Evolutionary conservation across 2,113 vertebrate genomes (phyloP).

Genomic region (Oncorhynchus masou): DNA sequence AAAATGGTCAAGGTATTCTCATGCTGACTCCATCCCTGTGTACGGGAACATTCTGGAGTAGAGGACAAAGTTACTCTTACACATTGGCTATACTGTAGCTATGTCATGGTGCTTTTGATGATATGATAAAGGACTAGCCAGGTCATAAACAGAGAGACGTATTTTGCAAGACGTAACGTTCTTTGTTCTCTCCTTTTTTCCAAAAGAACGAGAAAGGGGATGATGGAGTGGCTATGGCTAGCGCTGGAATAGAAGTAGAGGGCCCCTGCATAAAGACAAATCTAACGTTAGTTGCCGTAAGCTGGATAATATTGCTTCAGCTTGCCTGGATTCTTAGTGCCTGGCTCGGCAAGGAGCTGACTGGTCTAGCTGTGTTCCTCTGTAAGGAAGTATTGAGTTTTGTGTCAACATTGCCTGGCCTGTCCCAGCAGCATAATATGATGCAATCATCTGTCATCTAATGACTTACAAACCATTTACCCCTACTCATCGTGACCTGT

Average conservation of each 20-base stretch:
- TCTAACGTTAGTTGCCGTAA: slow-evolving; percentile 64
- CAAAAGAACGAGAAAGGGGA: slow-evolving; percentile 35
- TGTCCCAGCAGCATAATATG: slow-evolving; percentile 69
- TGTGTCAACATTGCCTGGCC: slow-evolving; percentile 72
- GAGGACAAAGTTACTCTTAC: neutral
- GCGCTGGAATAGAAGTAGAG: slow-evolving; percentile 43
- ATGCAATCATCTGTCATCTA: slow-evolving; percentile 73
- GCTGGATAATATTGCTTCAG: slow-evolving; percentile 67
- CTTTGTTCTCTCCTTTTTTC: slow-evolving; percentile 29
- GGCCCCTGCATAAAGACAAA: slow-evolving; percentile 56
- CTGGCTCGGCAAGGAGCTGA: neutral
- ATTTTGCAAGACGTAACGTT: neutral
- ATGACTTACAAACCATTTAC: slow-evolving; percentile 32
- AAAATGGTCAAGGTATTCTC: slow-evolving; percentile 17
- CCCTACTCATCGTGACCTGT: slow-evolving; percentile 25
- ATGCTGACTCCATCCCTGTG: no score
- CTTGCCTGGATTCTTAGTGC: slow-evolving; percentile 58
- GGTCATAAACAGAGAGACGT: neutral
- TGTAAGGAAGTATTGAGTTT: slow-evolving; percentile 78
- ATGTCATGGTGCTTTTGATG: no score
- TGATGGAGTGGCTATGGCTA: slow-evolving; percentile 39
- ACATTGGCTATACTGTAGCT: neutral
- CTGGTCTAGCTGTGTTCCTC: slow-evolving; percentile 62
- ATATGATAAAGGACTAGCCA: neutral
- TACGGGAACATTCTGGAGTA: neutral